A percentile compares a stretch with the other conserved stretches of the same genome.
Conservation (phyloP, 1,140 invertebrate species). For the Drosophila truncata region DNA sequence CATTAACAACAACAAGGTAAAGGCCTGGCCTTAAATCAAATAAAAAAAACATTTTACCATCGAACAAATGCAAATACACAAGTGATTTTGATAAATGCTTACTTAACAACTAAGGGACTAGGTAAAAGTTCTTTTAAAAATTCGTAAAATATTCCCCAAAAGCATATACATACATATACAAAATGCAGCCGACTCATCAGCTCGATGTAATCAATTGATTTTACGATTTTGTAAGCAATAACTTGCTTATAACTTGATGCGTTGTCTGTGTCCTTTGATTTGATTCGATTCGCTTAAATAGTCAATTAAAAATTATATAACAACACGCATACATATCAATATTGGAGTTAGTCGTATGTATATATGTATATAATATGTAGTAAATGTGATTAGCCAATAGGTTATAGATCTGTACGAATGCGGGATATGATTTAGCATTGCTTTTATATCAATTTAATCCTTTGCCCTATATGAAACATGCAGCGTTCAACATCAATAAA, state of each 20-base stretch:
- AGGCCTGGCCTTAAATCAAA: slow-evolving; percentile 71
- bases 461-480: slow-evolving; percentile 29
- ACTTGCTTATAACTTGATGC: slow-evolving; percentile 75
- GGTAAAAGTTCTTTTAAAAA: slow-evolving; percentile 52
- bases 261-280: slow-evolving; percentile 77
- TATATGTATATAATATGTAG: slow-evolving; percentile 57
- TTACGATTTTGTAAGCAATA: slow-evolving; percentile 72
- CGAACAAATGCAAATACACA: slow-evolving; percentile 35
- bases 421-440: slow-evolving; percentile 76
- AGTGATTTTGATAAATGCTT: slow-evolving; percentile 20
- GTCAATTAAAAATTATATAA: slow-evolving; percentile 79
- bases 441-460: slow-evolving; percentile 36
- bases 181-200: slow-evolving; percentile 27
- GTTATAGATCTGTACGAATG: slow-evolving; percentile 57
- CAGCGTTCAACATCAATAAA: slow-evolving; percentile 75
- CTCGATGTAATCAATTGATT: slow-evolving; percentile 37
- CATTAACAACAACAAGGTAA: slow-evolving; percentile 65
- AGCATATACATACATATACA: slow-evolving; percentile 43
- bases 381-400: slow-evolving; percentile 73
- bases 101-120: slow-evolving; percentile 71
- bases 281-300: slow-evolving; percentile 63
- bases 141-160: slow-evolving; percentile 40
- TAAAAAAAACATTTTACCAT: slow-evolving; percentile 38
- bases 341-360: slow-evolving; percentile 56
- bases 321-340: slow-evolving; percentile 68